A percentile compares a stretch with the other conserved stretches of the same genome.
Conservation (phyloP, 2,888 invertebrate species). For the Cantharis lateralis region DNA sequence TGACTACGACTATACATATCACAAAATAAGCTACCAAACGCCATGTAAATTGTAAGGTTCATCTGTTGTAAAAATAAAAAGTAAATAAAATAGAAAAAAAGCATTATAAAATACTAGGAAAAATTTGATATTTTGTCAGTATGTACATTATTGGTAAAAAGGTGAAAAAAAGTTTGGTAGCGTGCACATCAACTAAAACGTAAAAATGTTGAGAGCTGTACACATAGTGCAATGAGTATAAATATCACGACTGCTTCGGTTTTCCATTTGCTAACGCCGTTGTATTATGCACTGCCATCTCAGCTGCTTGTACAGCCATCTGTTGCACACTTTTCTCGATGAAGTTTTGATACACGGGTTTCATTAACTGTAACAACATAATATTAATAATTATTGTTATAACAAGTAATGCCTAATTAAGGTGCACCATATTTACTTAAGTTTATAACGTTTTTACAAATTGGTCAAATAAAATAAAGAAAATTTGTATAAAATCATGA, state of each 20-base stretch:
- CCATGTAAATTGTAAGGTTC: constrained; percentile 4
- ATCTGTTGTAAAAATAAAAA: constrained; percentile 17
- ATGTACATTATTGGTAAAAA: neutral
- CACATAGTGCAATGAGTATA: constrained; percentile 34
- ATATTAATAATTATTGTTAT: neutral
- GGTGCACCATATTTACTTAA: neutral
- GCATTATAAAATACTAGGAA: neutral
- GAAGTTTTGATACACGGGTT: constrained; percentile 79
- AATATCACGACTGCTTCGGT: constrained; percentile 60
- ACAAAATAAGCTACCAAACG: constrained; percentile 31
- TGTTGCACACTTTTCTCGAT: constrained; percentile 83
- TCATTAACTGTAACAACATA: constrained; percentile 69
- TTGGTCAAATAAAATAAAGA: neutral
- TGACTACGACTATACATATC: constrained; percentile 27
- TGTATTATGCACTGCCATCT: constrained; percentile 65
- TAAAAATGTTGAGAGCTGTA: constrained; percentile 8
- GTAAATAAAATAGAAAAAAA: neutral
- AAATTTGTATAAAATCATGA: neutral
- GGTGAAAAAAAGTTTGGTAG: constrained; percentile 14
- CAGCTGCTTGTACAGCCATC: constrained; percentile 78
- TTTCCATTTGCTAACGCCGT: constrained; percentile 43
- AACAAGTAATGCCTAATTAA: neutral
- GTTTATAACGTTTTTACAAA: neutral
- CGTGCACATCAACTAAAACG: neutral
- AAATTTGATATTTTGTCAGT: neutral